Evolutionary conservation across 1,140 invertebrate species (phyloP).

Genomic region (Mizuhopecten yessoensis): DNA sequence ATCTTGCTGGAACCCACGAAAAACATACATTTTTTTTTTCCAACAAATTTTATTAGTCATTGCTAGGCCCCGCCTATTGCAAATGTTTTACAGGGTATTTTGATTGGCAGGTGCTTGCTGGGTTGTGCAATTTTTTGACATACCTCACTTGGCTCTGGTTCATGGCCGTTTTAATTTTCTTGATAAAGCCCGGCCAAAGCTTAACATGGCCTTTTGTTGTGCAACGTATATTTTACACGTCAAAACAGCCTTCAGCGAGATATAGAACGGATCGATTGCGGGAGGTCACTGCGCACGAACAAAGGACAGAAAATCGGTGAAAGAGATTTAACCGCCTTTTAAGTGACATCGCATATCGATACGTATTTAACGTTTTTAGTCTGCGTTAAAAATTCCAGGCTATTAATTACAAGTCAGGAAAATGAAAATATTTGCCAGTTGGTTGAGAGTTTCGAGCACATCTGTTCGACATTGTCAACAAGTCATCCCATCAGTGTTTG

Average conservation of each 20-base stretch:
- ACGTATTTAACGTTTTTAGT: not conserved
- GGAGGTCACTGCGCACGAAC: conserved; percentile 48
- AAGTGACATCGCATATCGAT: conserved; percentile 51
- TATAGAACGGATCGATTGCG: conserved; percentile 46
- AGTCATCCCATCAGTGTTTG: not conserved
- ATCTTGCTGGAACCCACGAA: not conserved
- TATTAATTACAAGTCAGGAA: not conserved
- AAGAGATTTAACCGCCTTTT: conserved; percentile 51
- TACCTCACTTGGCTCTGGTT: conserved; percentile 20
- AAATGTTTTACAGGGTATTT: not conserved
- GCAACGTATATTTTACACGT: conserved; percentile 39
- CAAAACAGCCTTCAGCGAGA: conserved; percentile 31
- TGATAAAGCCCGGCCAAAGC: not conserved
- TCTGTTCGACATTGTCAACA: not conserved
- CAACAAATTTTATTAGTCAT: not conserved
- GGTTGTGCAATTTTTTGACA: not conserved
- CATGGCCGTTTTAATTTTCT: not conserved
- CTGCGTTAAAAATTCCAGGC: not conserved
- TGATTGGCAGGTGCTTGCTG: conserved; percentile 11
- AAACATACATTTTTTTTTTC: not conserved
- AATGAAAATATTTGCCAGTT: conserved; percentile 2
- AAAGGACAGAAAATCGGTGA: conserved; percentile 54
- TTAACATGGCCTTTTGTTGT: conserved; percentile 29
- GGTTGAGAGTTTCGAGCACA: not conserved
- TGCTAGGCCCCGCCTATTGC: not conserved